These are phyloP conservation scores for Belgica antarctica DNA, from an alignment of 2,888 invertebrate genomes.

Conservation along the genomic window DNA sequence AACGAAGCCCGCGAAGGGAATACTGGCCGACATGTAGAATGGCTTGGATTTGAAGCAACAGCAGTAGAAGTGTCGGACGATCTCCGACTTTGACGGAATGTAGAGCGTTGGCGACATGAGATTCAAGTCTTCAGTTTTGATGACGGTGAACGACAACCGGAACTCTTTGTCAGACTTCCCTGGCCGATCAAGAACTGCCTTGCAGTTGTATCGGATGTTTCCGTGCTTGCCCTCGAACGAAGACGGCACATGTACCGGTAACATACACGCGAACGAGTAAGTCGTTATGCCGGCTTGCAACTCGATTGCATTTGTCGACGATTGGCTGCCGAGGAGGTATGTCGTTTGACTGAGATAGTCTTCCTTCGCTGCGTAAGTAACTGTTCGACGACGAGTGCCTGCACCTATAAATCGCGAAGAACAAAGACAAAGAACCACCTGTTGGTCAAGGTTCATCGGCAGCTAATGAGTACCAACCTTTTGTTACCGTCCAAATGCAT, in stretches of 20 bases:
- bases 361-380: slow-evolving; percentile 57
- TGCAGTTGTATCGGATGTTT: slow-evolving; percentile 60
- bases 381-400: slow-evolving; percentile 50
- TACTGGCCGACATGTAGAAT: slow-evolving; percentile 17
- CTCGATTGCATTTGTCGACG: slow-evolving; percentile 50
- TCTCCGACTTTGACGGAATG: slow-evolving; percentile 21
- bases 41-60: slow-evolving; percentile 36
- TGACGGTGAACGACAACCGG: slow-evolving; percentile 27
- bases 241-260: slow-evolving; percentile 58
- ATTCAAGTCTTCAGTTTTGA: slow-evolving; percentile 39
- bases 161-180: slow-evolving; percentile 57
- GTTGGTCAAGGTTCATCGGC: neutral
- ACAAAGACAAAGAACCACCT: slow-evolving; percentile 4
- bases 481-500: slow-evolving; percentile 56
- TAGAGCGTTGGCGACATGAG: neutral
- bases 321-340: slow-evolving; percentile 56
- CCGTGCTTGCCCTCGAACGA: slow-evolving; percentile 50
- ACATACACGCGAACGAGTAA: slow-evolving; percentile 56
- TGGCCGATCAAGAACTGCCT: slow-evolving; percentile 60
- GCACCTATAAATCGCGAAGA: slow-evolving; percentile 51
- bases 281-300: slow-evolving; percentile 56
- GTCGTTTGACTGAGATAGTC: slow-evolving; percentile 57
- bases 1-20: slow-evolving; percentile 37
- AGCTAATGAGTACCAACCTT: slow-evolving; percentile 18
- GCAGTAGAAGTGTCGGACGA: slow-evolving; percentile 17